Evolutionary conservation across 2,113 vertebrate genomes (phyloP).

Genomic region (Brachyhypopomus gauderio): DNA sequence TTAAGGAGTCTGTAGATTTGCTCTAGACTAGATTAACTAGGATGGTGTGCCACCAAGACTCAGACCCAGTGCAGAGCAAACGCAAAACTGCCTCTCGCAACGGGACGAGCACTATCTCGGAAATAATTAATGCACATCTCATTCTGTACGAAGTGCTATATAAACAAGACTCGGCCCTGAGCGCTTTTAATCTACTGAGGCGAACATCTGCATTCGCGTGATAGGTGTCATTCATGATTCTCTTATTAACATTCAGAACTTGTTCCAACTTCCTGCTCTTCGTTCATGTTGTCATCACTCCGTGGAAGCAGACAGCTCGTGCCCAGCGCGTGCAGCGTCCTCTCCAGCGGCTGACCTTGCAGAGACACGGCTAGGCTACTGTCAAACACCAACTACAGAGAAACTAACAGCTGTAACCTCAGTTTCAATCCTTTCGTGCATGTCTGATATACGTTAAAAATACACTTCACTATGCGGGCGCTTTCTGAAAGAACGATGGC

Average conservation of each 20-base stretch:
- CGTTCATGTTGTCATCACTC: conserved; percentile 5
- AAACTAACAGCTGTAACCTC: no score
- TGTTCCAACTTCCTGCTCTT: conserved; percentile 1
- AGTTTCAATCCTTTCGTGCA: not conserved
- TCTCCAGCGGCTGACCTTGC: conserved; percentile 33
- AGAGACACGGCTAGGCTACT: not conserved
- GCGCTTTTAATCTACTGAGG: conserved; percentile 18
- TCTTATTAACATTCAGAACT: conserved; percentile 26
- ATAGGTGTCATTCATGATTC: conserved; percentile 32
- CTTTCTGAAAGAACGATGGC: conserved; percentile 46
- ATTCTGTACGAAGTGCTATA: conserved; percentile 18
- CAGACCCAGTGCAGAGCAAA: not conserved
- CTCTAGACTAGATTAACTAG: not conserved
- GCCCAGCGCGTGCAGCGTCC: not conserved
- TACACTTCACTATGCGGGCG: not conserved
- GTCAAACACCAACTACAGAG: no score
- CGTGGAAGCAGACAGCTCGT: conserved; percentile 1
- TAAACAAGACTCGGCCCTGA: conserved; percentile 2
- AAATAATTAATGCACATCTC: conserved; percentile 32
- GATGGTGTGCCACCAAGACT: not conserved
- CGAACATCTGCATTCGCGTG: conserved; percentile 12
- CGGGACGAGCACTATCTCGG: not conserved
- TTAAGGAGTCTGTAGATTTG: no score
- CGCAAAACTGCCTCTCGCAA: not conserved
- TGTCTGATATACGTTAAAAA: not conserved